Evolutionary conservation across 1,140 invertebrate species (phyloP), one percentile per base, ranked within the genome.

Genomic region (Olivierus martensii): DNA sequence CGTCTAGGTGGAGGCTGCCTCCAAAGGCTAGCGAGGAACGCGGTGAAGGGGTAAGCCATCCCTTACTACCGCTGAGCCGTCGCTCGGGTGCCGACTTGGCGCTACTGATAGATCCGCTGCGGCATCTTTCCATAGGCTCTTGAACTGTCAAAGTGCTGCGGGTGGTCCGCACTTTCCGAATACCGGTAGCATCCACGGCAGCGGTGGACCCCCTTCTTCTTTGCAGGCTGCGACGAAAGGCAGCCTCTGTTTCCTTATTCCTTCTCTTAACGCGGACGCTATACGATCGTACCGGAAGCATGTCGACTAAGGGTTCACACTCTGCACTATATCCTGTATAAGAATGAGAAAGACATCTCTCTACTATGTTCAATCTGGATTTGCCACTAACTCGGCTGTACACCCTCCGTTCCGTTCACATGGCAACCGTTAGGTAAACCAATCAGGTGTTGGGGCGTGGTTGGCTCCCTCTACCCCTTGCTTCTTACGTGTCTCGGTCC

Each of bases 281-380:
- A 50, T 62, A 62, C 1, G 61, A 61, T 3, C 61, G 51, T 3
- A 62, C 59, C 1, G 60, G 59, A 3, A 62, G 43, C 61, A 62
- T 62, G 19, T 37, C 52, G 51, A 3, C 4, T n/a, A 4, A 7
- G 15, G 11, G 2, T 11, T 35, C 34, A 36, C 38, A 7, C 9
- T 12, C 3, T 11, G 11, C 11, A 19, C 28, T 37, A 41, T 39
- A 49, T 21, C 35, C 0, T 17, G 12, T n/a, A 22, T 12, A 10
- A 48, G 37, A 28, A 9, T 9, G 28, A 9, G 28, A 28, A 28
- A 6, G 28, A 28, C 28, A 28, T 28, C 28, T 28, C 28, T 28
- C 28, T 28, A 28, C 28, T 6, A 0, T 28, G 4, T 28, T 28
- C 28, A 28, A 28, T 28, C 28, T 28, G 4, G 28, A 28, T 28